Conservation (phyloP, 1,140 invertebrate genomes). For the Halictus rubicundus region DNA sequence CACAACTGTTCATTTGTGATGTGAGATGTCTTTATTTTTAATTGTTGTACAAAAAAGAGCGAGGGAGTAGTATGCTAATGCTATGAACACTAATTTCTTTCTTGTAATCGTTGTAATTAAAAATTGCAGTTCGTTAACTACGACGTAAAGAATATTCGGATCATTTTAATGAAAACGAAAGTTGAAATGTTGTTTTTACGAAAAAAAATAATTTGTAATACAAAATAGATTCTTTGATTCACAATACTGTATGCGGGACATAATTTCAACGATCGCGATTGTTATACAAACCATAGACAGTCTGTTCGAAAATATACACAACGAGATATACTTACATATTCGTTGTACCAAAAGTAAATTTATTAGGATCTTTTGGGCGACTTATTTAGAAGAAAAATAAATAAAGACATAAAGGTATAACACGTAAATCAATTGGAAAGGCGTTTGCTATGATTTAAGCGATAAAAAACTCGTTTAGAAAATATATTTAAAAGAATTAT, state of each 20-base stretch:
- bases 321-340: background rate
- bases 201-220: background rate
- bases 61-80: background rate
- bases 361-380: background rate
- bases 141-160: background rate
- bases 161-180: background rate
- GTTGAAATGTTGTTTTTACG: background rate
- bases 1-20: conserved; percentile 57
- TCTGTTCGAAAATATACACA: conserved; percentile 1
- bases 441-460: conserved; percentile 3
- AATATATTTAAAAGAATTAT: conserved; percentile 21
- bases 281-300: background rate
- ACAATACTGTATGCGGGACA: background rate
- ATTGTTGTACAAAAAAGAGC: conserved; percentile 1
- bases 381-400: background rate
- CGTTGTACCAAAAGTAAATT: conserved; percentile 1
- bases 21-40: conserved; percentile 43
- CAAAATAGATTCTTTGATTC: background rate
- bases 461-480: conserved; percentile 29
- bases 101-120: conserved; percentile 8
- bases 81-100: conserved; percentile 7
- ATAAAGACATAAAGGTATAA: conserved; percentile 2
- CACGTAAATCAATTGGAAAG: conserved; percentile 8
- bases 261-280: background rate
- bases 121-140: background rate